Percentiles rank a stretch among this genome's conserved stretches.
These are phyloP conservation scores for Podiceps cristatus DNA, from an alignment of 2,113 vertebrate genomes.

Conservation along the genomic window DNA sequence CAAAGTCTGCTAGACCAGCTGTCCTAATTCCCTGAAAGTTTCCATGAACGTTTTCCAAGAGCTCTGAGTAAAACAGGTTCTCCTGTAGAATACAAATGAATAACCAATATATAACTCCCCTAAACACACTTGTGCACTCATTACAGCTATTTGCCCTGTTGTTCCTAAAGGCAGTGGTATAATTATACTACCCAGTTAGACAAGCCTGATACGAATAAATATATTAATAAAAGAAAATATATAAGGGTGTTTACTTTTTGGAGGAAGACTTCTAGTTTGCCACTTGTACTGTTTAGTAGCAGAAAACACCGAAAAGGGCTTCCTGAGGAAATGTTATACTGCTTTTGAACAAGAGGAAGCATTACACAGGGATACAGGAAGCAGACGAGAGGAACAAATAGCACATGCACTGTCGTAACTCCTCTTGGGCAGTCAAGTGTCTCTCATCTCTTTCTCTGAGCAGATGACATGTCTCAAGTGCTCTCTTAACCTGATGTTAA, in stretches of 20 bases:
- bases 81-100: conserved; percentile 31
- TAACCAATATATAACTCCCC: background rate
- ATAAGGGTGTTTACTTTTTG: background rate
- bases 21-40: conserved; percentile 55
- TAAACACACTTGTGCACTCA: background rate
- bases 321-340: conserved; percentile 20
- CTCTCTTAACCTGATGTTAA: conserved; percentile 39
- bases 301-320: background rate
- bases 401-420: background rate
- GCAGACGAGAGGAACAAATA: background rate
- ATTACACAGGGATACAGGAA: conserved; percentile 25
- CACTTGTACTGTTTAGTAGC: background rate
- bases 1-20: conserved; percentile 59
- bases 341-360: conserved; percentile 21
- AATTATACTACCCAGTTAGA: background rate
- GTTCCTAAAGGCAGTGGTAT: background rate
- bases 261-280: background rate
- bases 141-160: background rate
- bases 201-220: background rate
- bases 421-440: background rate
- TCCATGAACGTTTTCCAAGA: conserved; percentile 29
- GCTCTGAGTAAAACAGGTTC: conserved; percentile 27
- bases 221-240: background rate
- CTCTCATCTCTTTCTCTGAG: background rate
- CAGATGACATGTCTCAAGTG: conserved; percentile 5